Conservation (phyloP, 1,140 invertebrate species). For the Meloidogyne exigua region DNA sequence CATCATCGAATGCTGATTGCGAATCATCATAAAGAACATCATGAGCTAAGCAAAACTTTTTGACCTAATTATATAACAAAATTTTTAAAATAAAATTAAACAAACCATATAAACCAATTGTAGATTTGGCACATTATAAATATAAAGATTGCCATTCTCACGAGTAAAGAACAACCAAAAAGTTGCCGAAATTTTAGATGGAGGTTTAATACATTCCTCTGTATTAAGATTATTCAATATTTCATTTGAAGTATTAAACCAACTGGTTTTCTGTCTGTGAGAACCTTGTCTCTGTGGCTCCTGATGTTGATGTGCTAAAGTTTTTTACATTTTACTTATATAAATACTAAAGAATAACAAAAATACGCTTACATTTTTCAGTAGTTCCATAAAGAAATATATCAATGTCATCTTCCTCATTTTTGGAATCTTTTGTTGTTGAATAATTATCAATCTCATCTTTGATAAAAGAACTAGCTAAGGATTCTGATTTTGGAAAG, state of each 20-base stretch:
- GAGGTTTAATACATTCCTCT: conserved; percentile 15
- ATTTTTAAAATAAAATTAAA: no score
- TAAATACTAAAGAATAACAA: background rate
- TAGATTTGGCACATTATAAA: conserved; percentile 51
- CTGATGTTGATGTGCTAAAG: background rate
- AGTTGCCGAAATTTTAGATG: conserved; percentile 37
- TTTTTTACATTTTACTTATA: background rate
- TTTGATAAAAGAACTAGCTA: background rate
- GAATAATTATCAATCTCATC: conserved; percentile 8
- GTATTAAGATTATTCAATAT: background rate
- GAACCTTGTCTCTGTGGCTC: background rate
- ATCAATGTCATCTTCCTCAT: conserved; percentile 34
- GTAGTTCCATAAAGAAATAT: conserved; percentile 36
- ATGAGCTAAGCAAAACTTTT: conserved; percentile 37
- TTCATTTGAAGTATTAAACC: background rate
- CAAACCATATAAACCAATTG: conserved; percentile 47
- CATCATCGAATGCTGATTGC: conserved; percentile 37
- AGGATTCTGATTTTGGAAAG: background rate
- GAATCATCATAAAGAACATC: conserved; percentile 41
- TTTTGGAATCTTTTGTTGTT: background rate
- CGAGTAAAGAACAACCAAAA: conserved; percentile 53
- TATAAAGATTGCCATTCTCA: conserved; percentile 55
- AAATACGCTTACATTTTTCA: conserved; percentile 17
- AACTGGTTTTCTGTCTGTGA: background rate
- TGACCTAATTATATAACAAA: conserved; percentile 20